Base-by-base conservation (phyloP, 2,797 vertebrate species). In the Myripristis jacobus region DNA sequence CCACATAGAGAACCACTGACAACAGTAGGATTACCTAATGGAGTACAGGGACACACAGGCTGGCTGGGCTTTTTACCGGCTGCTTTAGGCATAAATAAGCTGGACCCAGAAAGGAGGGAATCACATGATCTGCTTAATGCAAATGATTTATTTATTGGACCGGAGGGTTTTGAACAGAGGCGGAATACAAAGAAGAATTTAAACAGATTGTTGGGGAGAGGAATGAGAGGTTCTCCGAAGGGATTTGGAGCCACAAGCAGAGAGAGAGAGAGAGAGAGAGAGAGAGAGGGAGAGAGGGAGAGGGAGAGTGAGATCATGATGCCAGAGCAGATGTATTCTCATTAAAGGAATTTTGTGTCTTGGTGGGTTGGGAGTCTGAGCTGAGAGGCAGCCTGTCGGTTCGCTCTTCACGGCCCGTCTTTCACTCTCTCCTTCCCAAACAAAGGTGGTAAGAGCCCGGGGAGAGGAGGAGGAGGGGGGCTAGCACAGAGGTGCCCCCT, bases 401-500 rank as follows among this genome's bases (percentile, higher is more conserved):
- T 87, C 60, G 21, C 66, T 87, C 86, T 83, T 83, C 86, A 82
- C 75, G 24, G 70, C 82, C 79, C 86, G 73, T 79, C 84, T 87
- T 51, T 82, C 46, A 38, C 52, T 63, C 59, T 34, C 50, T 50
- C 57, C 31, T 29, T 65, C 62, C 57, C 69, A 71, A 80, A 88
- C 88, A 90, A 90, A 88, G 91, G 87, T 91, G 86, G 77, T 71
- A 81, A 87, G 79, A 80, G 81, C 66, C 73, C 12, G 77, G 80
- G 77, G 75, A 81, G 81, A 68, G 62, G 73, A 47, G 81, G 25
- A 53, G 56, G 52, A 12, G 55, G 56, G 48, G 11, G 25, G 70
- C 63, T 54, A 75, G 75, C 84, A 93, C 90, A 93, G 92, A 93
- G 90, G 81, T 91, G 80, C 44, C 73, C 85, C 90, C 91, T 93